Base-by-base conservation (phyloP, 2,888 invertebrate species). In the Stegophylla sp. region DNA sequence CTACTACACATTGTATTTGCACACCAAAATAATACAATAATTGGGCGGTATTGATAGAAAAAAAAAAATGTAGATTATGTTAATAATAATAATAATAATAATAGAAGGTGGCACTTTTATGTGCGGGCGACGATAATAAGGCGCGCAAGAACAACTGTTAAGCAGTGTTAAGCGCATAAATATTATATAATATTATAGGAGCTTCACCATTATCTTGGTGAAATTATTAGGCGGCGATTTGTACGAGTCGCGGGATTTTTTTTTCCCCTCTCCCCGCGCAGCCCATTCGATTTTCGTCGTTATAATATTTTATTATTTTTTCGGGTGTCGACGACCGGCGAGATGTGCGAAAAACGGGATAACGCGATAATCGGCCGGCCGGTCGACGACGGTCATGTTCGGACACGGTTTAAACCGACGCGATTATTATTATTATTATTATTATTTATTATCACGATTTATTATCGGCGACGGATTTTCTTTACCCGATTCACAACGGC, bases 281-380 rank as follows among this genome's bases (percentile, higher is more conserved):
- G n/a, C 3, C 34, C 34, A 7, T 34, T 34, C 34, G 34, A 7
- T 34, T 34, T 34, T 34, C 34, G 34, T 34, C 4, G 45, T 51
- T 72, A 43, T 43, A 34, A 12, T 48, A 63, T 48, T 74, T 74
- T n/a, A 51, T 10, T 26, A 20, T 34, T 72, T 28, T 53, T 51
- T 67, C 51, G 51, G 67, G 59, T 45, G 77, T 77, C 77, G 77
- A 77, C 77, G 77, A 77, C 67, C 77, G 77, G 59, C 59, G 26
- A 59, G 28, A 59, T 26, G 20, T 5, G 28, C 41, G 45, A 56
- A 48, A 56, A 56, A 67, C 77, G 67, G 41, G 76, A 76, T 76
- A 66, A 75, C 51, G 41, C 53, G 56, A 64, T 61, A 56, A 56
- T 56, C 23, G 51, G 17, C 41, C 34, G n/a, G n/a, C n/a, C n/a